Evolutionary conservation across 2,797 vertebrate genomes (phyloP), one percentile per base, ranked within the genome.

Genomic region (Picus viridis): DNA sequence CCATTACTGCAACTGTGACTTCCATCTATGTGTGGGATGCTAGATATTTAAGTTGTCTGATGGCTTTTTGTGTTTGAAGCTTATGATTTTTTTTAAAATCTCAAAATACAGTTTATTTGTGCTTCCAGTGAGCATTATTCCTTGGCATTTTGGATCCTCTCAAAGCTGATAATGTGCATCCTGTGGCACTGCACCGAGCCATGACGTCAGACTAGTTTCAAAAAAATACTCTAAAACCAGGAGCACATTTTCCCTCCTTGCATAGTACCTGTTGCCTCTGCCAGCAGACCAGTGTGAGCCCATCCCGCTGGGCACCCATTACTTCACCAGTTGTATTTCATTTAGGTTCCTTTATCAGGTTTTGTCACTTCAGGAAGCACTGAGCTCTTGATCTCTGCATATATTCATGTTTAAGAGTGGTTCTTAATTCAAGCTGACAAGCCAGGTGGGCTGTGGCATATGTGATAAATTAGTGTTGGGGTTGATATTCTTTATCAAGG

Each of bases 401-500:
- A 8, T 51, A 61, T 82, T 84, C 8, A 12, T 58, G 41, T 84
- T 91, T 92, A 62, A 71, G 51, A 77, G 23, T 34, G 12, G 54
- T 74, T 10, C 39, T 71, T 89, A 59, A 79, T 41, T 56, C 53
- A 73, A 73, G n/a, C 39, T 90, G 51, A 58, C 63, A 88, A 90
- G 41, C 63, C 84, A 91, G 75, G 51, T 79, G 88, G 82, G 20
- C 63, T 83, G 4, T 95, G 71, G 76, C 73, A 88, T 51, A 76
- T 3, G 2, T 90, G 62, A 87, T 89, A 94, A 94, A n/a, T 75
- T 87, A 80, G 67, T 89, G 74, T 88, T 92, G 86, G 47, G 54
- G 69, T 93, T 93, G 53, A 56, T 96, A 92, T 68, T 89, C 86
- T 95, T 77, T 76, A 72, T 91, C 61, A 80, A 93, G 73, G 69